Conservation (phyloP, 2,797 vertebrate species). For the Tauraco hartlaubi region DNA sequence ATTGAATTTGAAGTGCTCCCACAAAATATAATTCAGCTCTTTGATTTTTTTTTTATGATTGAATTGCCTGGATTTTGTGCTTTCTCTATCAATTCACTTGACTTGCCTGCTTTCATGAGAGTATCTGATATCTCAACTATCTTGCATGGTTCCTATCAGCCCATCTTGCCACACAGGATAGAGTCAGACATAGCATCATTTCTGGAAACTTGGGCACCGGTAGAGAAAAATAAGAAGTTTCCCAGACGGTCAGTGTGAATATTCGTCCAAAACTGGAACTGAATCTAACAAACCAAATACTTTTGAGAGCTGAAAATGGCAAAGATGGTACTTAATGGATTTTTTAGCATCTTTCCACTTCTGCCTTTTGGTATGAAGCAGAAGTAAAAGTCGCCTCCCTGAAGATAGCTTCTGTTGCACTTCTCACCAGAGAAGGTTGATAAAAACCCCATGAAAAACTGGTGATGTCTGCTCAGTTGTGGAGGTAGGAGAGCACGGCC, state of each 20-base stretch:
- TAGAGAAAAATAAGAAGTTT: slow-evolving; percentile 35
- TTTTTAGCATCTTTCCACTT: slow-evolving; percentile 48
- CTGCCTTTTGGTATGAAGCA: slow-evolving; percentile 47
- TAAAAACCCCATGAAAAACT: background rate
- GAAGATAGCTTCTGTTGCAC: background rate
- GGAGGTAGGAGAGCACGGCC: background rate
- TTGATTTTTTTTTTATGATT: background rate
- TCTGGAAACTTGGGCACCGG: background rate
- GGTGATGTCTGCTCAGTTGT: background rate
- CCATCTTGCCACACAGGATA: background rate
- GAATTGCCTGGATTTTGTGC: background rate
- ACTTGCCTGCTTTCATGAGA: background rate
- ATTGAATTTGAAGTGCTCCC: background rate
- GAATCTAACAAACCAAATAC: background rate
- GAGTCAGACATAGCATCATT: background rate
- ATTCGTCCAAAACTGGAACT: slow-evolving; percentile 47
- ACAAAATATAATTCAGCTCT: background rate
- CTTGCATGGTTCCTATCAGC: background rate
- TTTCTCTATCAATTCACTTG: background rate
- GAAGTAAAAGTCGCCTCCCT: slow-evolving; percentile 9
- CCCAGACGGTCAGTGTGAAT: background rate
- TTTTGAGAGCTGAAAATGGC: slow-evolving; percentile 26
- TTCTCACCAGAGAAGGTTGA: background rate
- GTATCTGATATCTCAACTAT: background rate
- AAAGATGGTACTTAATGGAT: background rate